Base-by-base conservation (phyloP, 2,113 vertebrate genomes). In the Martes martes region DNA sequence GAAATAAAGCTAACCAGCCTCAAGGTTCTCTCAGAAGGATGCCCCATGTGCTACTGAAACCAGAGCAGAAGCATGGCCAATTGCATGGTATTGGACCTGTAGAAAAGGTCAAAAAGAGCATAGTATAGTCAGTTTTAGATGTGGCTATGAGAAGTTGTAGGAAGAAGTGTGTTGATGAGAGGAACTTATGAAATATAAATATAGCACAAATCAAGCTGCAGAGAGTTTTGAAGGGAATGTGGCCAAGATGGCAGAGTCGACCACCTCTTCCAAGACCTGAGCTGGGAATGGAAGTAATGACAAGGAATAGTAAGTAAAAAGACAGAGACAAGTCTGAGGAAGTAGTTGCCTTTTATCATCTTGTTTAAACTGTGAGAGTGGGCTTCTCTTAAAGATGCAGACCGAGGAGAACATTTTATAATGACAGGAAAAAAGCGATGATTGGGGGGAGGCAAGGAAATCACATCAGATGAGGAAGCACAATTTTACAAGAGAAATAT, bases 41-140 rank as follows among this genome's bases (percentile, higher is more conserved):
- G 71, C 4, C 21, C 24, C 47, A 45, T 0, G 0, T 42, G 74
- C 10, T 57, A 18, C 9, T 9, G 45, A 79, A 73, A 39, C 13
- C 26, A 45, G 42, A 63, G 16, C 28, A 47, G 71, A 67, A 74
- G 11, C 24, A 7, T 0, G 0, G 57, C 63, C 14, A 36, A 26
- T 2, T 24, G 39, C 31, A 33, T 1, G 2, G 80, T 28, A 31
- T 31, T 45, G 39, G 36, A 8, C 2, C 6, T 0, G 6, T 2
- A 4, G 47, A 18, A 79, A 50, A 50, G 47, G 61, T 61, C 69
- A 28, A 61, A 63, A 28, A 31, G 39, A 82, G 59, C 14, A 33
- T 1, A 0, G 52, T 1, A 2, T 1, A 3, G 28, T 39, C 45
- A 36, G 4, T 14, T 96, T 24, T 10, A 85, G 23, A 88, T 65